Conservation (phyloP, 2,797 vertebrate species). For the Typhlichthys eigenmanni region DNA sequence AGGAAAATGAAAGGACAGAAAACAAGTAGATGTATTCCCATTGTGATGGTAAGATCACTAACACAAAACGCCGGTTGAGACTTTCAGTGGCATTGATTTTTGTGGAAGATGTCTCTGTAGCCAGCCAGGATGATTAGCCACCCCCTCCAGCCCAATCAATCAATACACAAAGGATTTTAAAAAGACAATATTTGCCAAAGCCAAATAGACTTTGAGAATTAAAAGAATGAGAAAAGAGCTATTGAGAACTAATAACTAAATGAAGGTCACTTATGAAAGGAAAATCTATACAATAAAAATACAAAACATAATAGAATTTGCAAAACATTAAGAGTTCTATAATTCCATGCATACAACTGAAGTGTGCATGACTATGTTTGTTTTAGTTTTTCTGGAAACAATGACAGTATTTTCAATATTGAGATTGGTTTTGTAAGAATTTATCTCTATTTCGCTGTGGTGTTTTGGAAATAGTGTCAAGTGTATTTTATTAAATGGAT, state of each 20-base stretch:
- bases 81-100: conserved; percentile 69
- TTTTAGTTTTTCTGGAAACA: no score
- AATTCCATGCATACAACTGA: no score
- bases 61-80: conserved; percentile 30
- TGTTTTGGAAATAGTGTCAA: conserved; percentile 13
- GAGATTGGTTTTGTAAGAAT: conserved; percentile 24
- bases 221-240: conserved; percentile 12
- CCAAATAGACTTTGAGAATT: conserved; percentile 47
- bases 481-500: conserved; percentile 24
- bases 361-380: no score
- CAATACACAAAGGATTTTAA: conserved; percentile 47
- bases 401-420: no score
- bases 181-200: conserved; percentile 56
- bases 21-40: conserved; percentile 43
- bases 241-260: neutral
- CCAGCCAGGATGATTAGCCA: conserved; percentile 56
- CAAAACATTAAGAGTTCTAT: no score
- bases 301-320: no score
- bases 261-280: no score
- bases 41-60: conserved; percentile 33
- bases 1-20: conserved; percentile 33
- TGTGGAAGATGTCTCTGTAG: conserved; percentile 69
- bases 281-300: neutral
- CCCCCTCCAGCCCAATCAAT: conserved; percentile 44
- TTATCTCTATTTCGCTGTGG: conserved; percentile 30